Conservation (phyloP, 1,140 invertebrate species). For the Steinernema khuongi region DNA sequence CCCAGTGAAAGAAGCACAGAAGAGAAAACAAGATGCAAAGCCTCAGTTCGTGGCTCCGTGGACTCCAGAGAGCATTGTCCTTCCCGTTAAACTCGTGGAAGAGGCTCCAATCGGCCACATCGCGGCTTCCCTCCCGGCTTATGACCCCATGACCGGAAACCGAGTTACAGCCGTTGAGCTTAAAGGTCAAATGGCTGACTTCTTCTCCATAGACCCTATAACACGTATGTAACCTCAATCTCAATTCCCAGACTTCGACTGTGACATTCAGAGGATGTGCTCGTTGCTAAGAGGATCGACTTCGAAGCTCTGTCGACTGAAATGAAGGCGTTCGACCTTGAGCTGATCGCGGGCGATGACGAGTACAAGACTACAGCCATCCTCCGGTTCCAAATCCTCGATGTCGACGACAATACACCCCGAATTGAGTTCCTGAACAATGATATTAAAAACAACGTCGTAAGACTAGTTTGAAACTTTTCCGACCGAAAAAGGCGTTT, state of each 20-base stretch:
- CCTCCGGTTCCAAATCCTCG: neutral
- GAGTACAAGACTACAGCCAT: neutral
- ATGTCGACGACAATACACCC: neutral
- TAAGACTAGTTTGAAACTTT: neutral
- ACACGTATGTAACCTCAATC: neutral
- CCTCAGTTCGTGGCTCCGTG: neutral
- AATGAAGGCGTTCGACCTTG: neutral
- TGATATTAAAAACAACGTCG: neutral
- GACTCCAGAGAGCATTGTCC: neutral
- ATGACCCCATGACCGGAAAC: constrained; percentile 4
- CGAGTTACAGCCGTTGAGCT: neutral
- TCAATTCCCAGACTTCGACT: neutral
- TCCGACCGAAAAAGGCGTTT: neutral
- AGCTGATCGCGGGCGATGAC: neutral
- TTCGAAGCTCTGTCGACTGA: neutral
- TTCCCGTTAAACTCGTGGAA: neutral
- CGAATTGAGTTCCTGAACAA: neutral
- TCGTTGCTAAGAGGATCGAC: neutral
- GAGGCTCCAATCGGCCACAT: constrained; percentile 2
- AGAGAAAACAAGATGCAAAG: neutral
- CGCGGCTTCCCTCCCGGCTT: neutral
- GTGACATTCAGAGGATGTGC: neutral
- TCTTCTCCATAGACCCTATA: neutral
- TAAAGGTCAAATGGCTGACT: neutral
- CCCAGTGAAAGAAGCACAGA: neutral